A percentile compares a stretch with the other conserved stretches of the same genome.
Conservation (phyloP, 2,113 vertebrate genomes). For the Rhinopithecus roxellana region DNA sequence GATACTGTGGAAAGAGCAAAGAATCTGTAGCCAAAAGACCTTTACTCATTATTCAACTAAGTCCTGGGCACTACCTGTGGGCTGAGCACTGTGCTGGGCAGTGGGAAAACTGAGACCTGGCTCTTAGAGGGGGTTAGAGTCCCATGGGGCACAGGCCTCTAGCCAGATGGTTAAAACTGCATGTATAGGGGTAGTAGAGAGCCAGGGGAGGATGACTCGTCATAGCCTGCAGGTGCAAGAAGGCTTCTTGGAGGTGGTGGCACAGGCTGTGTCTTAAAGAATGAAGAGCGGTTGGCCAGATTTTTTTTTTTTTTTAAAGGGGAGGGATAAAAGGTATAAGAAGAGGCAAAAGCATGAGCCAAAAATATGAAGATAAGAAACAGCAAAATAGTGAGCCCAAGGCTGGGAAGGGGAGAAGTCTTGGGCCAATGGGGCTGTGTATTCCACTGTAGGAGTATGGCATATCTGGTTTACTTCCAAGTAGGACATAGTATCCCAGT, state of each 20-base stretch:
- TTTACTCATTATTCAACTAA: not conserved
- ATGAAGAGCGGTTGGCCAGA: not conserved
- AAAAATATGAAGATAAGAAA: not conserved
- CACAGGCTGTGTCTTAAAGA: not conserved
- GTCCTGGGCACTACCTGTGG: not conserved
- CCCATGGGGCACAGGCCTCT: not conserved
- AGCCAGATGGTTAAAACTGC: not conserved
- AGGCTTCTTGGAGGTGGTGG: not conserved
- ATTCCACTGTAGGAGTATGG: not conserved
- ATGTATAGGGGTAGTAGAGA: not conserved
- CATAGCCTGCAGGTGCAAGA: not conserved
- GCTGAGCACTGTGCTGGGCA: not conserved
- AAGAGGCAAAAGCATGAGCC: not conserved
- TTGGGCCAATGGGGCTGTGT: no score
- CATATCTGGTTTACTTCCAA: no score
- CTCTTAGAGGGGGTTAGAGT: not conserved
- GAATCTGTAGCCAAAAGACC: not conserved
- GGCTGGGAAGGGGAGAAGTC: not conserved
- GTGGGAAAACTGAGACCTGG: not conserved
- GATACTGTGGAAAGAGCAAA: not conserved
- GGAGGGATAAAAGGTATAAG: not conserved
- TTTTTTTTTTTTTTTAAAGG: not conserved
- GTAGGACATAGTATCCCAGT: no score
- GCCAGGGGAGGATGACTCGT: not conserved
- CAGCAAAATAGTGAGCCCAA: not conserved